Evolutionary conservation across 2,113 vertebrate species (phyloP), one percentile per base, ranked within the genome.

Genomic region (Megaleporinus macrocephalus): DNA sequence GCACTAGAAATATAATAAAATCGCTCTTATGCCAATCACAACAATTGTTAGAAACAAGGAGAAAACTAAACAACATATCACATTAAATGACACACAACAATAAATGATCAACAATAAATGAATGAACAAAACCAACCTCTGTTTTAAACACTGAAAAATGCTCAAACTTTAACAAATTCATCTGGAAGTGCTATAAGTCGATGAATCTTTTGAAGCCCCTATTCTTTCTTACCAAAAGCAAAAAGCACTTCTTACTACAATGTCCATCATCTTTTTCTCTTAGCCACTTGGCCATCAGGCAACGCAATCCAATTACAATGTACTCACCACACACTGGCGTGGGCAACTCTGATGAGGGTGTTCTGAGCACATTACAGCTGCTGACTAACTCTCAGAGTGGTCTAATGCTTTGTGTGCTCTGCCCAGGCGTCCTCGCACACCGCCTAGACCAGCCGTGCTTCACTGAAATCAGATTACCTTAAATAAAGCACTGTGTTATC

Each of bases 391-490:
- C 81, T 24, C 63, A 74, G 62, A 33, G 65, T 53, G 73, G 30
- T 51, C 44, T 74, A 74, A 72, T 75, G 69, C 44, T 49, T 65
- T 61, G 33, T 4, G 62, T 79, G 29, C 47, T 53, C 63, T 65
- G 30, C n/a, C 33, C 59, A 79, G 53, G 71, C 78, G 81, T 81
- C 76, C 68, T 73, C 49, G 1, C 22, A 11, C 47, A 80, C 4
- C 63, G 27, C 44, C 80, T 79, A 49, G 5, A 57, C 79, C 73
- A 79, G 47, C 63, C 7, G 83, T 74, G 36, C 78, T 71, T 75
- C 62, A 51, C 65, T 78, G 47, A 87, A 86, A 82, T 82, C 49
- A 76, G 74, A 83, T 86, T 88, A 88, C 81, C 41, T 44, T 73
- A 76, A 59, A 78, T 36, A 76, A 78, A 84, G 84, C 62, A 76